A percentile compares a stretch with the other conserved stretches of the same genome.
Evolutionary conservation across 2,888 invertebrate species (phyloP).

Genomic region (Agonopterix arenella): DNA sequence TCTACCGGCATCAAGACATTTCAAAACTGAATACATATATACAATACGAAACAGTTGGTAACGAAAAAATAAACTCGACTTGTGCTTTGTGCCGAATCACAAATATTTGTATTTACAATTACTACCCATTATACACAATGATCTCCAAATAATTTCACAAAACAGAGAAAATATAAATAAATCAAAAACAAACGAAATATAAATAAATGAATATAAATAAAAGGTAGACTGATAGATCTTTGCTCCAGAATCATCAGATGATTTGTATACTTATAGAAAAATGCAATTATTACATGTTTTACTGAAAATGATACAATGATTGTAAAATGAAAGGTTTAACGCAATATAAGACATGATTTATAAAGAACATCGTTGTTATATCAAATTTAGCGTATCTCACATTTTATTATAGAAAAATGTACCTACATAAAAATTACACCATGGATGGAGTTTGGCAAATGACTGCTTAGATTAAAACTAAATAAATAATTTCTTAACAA

Average conservation of each 20-base stretch:
- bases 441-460: constrained; percentile 1
- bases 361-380: too few relatives aligned
- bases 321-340: too few relatives aligned
- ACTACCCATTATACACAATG: constrained; percentile 9
- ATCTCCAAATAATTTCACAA: constrained; percentile 19
- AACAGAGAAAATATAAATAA: constrained; percentile 9
- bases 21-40: constrained; percentile 16
- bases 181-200: constrained; percentile 11
- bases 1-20: constrained; percentile 44
- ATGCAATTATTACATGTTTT: not conserved
- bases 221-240: constrained; percentile 25
- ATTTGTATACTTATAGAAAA: not conserved
- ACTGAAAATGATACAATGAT: not conserved
- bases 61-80: constrained; percentile 24
- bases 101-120: constrained; percentile 26
- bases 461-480: constrained; percentile 32
- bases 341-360: too few relatives aligned
- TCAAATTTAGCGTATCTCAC: too few relatives aligned
- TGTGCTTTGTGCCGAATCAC: constrained; percentile 24
- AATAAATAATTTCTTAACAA: constrained; percentile 48
- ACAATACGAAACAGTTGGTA: constrained; percentile 15
- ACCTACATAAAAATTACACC: too few relatives aligned
- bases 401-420: too few relatives aligned
- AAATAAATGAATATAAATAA: constrained; percentile 13
- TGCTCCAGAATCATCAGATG: constrained; percentile 21